Conservation (phyloP, 2,113 vertebrate genomes). For the Pyxicephalus adspersus region DNA sequence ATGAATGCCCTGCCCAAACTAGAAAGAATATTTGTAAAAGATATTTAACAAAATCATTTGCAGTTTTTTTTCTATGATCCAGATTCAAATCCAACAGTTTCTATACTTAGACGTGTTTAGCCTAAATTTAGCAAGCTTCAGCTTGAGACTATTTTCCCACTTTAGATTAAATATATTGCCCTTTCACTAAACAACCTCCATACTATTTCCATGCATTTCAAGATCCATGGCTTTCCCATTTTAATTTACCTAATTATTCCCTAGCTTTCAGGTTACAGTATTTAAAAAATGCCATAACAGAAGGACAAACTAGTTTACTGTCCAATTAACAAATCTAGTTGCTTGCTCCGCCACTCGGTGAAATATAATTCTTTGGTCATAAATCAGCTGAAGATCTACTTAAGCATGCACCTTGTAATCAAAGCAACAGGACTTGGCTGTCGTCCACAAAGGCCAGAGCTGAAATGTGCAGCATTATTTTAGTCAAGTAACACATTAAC, state of each 20-base stretch:
- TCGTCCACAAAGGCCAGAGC: constrained; percentile 62
- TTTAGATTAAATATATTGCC: neutral
- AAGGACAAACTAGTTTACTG: constrained; percentile 62
- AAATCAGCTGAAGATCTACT: constrained; percentile 71
- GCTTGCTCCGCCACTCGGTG: constrained; percentile 62
- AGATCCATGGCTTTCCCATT: constrained; percentile 58
- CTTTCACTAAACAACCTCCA: constrained; percentile 39
- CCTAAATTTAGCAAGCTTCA: no score
- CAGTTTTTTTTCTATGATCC: no score
- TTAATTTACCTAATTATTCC: constrained; percentile 58
- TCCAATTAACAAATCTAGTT: constrained; percentile 67
- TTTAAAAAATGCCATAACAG: constrained; percentile 59
- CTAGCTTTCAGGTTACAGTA: constrained; percentile 58
- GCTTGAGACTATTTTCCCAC: neutral
- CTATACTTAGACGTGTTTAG: no score
- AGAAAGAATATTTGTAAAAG: no score
- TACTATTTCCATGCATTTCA: constrained; percentile 17
- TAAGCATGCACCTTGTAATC: constrained; percentile 68
- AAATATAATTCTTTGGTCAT: constrained; percentile 66
- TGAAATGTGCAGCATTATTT: constrained; percentile 67
- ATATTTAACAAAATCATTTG: no score
- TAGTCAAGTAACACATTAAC: constrained; percentile 74
- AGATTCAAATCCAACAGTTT: no score
- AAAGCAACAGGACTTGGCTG: constrained; percentile 65
- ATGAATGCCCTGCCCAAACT: no score